Conservation (phyloP, 2,113 vertebrate genomes). For the Egretta garzetta region DNA sequence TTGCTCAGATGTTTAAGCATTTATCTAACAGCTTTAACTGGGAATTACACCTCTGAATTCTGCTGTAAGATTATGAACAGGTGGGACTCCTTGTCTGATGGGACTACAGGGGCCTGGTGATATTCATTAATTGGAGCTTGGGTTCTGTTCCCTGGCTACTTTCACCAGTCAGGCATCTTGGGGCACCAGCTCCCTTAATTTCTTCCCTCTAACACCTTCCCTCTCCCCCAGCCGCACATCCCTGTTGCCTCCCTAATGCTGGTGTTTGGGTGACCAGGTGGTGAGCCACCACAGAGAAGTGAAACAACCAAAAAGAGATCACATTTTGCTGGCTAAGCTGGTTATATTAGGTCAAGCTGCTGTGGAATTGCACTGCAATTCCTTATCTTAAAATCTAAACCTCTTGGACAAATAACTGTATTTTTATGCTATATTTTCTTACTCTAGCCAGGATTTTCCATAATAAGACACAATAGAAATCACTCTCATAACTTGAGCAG, state of each 20-base stretch:
- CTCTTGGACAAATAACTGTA: neutral
- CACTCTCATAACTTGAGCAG: neutral
- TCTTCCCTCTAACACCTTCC: neutral
- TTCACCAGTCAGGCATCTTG: neutral
- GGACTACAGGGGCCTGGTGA: neutral
- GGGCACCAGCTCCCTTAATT: neutral
- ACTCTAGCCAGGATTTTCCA: constrained; percentile 9
- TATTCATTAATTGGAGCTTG: neutral
- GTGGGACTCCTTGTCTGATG: neutral
- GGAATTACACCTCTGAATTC: neutral
- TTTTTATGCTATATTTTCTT: neutral
- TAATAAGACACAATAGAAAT: neutral
- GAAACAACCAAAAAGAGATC: neutral
- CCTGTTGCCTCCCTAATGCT: neutral
- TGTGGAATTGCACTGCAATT: neutral
- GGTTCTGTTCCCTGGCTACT: neutral
- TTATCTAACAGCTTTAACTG: neutral
- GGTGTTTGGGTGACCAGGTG: neutral
- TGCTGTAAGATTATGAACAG: neutral
- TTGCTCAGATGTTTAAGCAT: neutral
- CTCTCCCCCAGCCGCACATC: neutral
- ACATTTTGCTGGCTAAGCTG: neutral
- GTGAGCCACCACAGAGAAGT: neutral
- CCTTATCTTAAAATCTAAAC: neutral
- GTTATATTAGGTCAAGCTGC: neutral